A percentile compares a stretch with the other conserved stretches of the same genome.
Evolutionary conservation across 2,888 invertebrate genomes (phyloP).

Genomic region (Nymphalis polychloros): DNA sequence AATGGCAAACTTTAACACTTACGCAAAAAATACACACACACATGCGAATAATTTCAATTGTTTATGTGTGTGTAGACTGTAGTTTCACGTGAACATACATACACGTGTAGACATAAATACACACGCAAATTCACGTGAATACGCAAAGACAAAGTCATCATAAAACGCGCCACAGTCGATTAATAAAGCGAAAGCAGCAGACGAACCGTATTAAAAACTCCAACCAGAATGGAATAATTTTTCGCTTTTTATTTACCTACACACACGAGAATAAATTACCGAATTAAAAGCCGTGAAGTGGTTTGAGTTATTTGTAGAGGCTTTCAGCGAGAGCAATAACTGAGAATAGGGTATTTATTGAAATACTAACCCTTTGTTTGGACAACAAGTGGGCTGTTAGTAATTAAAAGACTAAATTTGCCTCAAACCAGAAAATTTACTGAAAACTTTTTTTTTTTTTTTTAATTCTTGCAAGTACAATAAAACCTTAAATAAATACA

Average conservation of each 20-base stretch:
- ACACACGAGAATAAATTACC: constrained; percentile 10
- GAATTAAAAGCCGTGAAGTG: constrained; percentile 19
- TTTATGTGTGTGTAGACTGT: no score
- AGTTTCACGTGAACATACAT: no score
- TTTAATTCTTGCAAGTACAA: no score
- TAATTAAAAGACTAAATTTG: constrained; percentile 6
- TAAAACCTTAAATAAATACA: no score
- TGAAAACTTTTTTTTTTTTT: no score
- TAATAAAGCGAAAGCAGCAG: constrained; percentile 10
- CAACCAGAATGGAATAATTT: constrained; percentile 1
- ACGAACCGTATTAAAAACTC: constrained; percentile 1
- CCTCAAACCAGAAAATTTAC: not conserved
- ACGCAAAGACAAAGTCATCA: constrained; percentile 3
- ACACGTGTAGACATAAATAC: no score
- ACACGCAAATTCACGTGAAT: not conserved
- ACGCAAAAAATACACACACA: no score
- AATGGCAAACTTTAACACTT: no score
- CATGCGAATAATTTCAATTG: no score
- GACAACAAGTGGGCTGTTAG: constrained; percentile 3
- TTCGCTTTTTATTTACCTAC: constrained; percentile 1
- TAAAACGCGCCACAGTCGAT: not conserved
- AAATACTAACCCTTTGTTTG: constrained; percentile 10
- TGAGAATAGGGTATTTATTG: constrained; percentile 1
- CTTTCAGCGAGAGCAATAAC: constrained; percentile 3
- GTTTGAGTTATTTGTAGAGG: constrained; percentile 8